phyloP scores from a whole-genome alignment of 2,888 invertebrate species.

The Leptinotarsa juncta region DNA sequence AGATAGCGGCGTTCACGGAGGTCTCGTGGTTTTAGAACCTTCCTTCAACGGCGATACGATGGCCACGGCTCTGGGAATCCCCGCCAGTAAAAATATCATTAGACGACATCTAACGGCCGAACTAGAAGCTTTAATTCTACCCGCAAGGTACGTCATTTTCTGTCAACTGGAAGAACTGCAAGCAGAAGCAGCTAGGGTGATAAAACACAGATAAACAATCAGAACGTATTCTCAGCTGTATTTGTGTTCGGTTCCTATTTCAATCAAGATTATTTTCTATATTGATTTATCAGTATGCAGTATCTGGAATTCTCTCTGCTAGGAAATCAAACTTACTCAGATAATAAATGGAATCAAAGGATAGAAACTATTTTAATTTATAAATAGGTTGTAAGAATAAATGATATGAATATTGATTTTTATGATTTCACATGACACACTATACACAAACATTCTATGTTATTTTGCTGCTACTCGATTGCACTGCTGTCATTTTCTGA shows the following conservation, averaged over 20 bases:
- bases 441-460: conserved; percentile 63
- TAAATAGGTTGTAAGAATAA: conserved; percentile 21
- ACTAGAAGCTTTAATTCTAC: conserved; percentile 89
- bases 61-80: conserved; percentile 92
- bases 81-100: conserved; percentile 92
- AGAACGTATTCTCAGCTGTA: conserved; percentile 12
- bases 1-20: conserved; percentile 96
- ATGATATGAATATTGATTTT: conserved; percentile 12
- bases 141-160: conserved; percentile 92
- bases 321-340: conserved; percentile 22
- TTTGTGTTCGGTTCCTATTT: conserved; percentile 18
- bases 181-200: conserved; percentile 79
- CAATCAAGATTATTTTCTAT: conserved; percentile 5
- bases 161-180: conserved; percentile 88
- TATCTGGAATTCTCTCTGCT: conserved; percentile 6
- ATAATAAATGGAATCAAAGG: conserved; percentile 23
- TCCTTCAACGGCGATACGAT: conserved; percentile 95
- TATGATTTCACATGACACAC: conserved; percentile 26
- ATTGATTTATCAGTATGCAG: conserved; percentile 20
- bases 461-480: conserved; percentile 60
- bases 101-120: conserved; percentile 91
- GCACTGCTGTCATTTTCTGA: conserved; percentile 48
- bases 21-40: conserved; percentile 91
- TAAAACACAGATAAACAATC: conserved; percentile 68
- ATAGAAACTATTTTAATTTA: conserved; percentile 22